Evolutionary conservation across 2,888 invertebrate genomes (phyloP).

Genomic region (Tenthredo amoena): DNA sequence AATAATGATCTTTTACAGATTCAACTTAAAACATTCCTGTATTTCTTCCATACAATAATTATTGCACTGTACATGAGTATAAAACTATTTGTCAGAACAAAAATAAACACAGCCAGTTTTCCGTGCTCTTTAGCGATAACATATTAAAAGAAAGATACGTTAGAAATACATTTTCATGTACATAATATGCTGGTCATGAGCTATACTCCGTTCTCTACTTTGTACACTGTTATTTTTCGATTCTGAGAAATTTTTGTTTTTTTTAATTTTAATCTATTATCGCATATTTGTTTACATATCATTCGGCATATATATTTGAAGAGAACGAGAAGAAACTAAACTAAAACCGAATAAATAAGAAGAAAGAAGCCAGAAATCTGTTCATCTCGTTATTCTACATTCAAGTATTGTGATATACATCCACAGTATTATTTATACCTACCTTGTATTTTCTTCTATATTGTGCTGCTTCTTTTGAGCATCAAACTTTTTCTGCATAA

Average conservation of each 20-base stretch:
- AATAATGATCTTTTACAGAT: background rate
- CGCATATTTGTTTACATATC: background rate
- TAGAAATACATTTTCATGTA: background rate
- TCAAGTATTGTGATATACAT: background rate
- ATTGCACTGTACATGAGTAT: slow-evolving; percentile 3
- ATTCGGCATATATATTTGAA: background rate
- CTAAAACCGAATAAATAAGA: background rate
- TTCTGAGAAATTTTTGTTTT: background rate
- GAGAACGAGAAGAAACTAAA: background rate
- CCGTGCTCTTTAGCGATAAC: background rate
- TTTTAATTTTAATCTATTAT: background rate
- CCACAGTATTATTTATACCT: background rate
- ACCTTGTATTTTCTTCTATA: slow-evolving; percentile 3
- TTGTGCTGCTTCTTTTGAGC: background rate
- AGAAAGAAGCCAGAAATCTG: background rate
- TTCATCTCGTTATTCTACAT: background rate
- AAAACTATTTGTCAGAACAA: background rate
- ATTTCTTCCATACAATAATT: background rate
- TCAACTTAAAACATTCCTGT: background rate
- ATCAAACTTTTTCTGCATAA: slow-evolving; percentile 59
- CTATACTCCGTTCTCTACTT: background rate
- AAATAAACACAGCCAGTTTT: slow-evolving; percentile 1
- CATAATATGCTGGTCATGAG: background rate
- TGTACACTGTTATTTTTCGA: background rate
- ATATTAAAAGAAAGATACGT: background rate